phyloP scores from a whole-genome alignment of 64 coral and sea anemone genomes.

The Exaiptasia diaphana region DNA sequence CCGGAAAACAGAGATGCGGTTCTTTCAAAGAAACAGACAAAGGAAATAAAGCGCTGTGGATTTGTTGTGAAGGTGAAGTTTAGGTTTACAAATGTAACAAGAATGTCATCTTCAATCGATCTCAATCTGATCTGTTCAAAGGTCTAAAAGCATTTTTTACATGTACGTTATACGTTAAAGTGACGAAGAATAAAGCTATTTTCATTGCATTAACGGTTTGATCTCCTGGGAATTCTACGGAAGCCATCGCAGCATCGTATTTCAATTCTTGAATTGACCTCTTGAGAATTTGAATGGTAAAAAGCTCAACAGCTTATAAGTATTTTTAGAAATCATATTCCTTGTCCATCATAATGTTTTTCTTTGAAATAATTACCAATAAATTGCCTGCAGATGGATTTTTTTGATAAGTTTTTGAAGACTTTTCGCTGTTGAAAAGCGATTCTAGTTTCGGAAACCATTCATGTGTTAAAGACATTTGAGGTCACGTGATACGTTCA shows the following conservation, averaged over 20 bases:
- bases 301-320: background rate
- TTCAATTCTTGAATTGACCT: background rate
- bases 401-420: too few species aligned
- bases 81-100: too few species aligned
- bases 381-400: too few species aligned
- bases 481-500: constrained; percentile 54
- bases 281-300: background rate
- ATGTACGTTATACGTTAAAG: background rate
- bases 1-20: too few species aligned
- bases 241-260: background rate
- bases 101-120: background rate
- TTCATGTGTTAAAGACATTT: constrained; percentile 43
- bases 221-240: background rate
- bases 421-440: too few species aligned
- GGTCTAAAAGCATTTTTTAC: background rate
- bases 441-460: constrained; percentile 14
- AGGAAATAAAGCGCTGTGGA: too few species aligned
- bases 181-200: background rate
- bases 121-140: too few species aligned
- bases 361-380: too few species aligned
- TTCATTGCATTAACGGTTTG: background rate
- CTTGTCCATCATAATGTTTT: too few species aligned
- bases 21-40: too few species aligned
- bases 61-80: too few species aligned
- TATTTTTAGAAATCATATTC: constrained; percentile 2